Evolutionary conservation across 2,797 vertebrate genomes (phyloP).

Genomic region (Enteromius viviparus): DNA sequence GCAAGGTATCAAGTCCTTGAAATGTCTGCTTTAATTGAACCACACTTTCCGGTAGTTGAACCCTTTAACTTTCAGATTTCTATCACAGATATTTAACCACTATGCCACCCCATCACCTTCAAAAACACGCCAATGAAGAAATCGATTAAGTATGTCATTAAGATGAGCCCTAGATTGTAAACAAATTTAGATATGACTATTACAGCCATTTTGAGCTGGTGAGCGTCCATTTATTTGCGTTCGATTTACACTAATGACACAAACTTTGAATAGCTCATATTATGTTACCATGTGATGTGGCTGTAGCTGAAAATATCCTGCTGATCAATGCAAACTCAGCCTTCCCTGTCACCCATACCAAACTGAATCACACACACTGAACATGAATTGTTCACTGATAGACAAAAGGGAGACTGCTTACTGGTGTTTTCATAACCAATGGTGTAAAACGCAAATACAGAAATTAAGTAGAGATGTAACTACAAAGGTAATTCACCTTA

Average conservation of each 20-base stretch:
- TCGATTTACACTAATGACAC: slow-evolving; percentile 48
- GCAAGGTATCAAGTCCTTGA: not conserved
- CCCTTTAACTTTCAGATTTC: not conserved
- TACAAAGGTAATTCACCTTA: too few relatives aligned
- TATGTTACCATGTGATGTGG: slow-evolving; percentile 52
- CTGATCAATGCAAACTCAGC: slow-evolving; percentile 49
- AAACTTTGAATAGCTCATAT: slow-evolving; percentile 26
- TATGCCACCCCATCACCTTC: not conserved
- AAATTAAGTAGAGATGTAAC: too few relatives aligned
- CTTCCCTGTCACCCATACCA: slow-evolving; percentile 41
- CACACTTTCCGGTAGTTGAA: not conserved
- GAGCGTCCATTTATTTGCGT: slow-evolving; percentile 50
- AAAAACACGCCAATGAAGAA: not conserved
- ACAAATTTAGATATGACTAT: slow-evolving; percentile 37
- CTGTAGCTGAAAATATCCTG: slow-evolving; percentile 46
- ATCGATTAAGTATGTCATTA: slow-evolving; percentile 23
- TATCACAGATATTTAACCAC: not conserved
- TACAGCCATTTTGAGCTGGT: slow-evolving; percentile 40
- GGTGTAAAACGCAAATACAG: too few relatives aligned
- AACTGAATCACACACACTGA: slow-evolving; percentile 40
- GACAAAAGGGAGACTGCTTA: slow-evolving; percentile 18
- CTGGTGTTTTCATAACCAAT: not conserved
- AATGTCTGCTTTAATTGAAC: not conserved
- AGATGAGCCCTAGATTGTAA: slow-evolving; percentile 37
- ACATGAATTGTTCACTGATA: slow-evolving; percentile 43